Evolutionary conservation across 2,888 invertebrate genomes (phyloP), one percentile per base, ranked within the genome.

Genomic region (Lamellibrachia satsuma): DNA sequence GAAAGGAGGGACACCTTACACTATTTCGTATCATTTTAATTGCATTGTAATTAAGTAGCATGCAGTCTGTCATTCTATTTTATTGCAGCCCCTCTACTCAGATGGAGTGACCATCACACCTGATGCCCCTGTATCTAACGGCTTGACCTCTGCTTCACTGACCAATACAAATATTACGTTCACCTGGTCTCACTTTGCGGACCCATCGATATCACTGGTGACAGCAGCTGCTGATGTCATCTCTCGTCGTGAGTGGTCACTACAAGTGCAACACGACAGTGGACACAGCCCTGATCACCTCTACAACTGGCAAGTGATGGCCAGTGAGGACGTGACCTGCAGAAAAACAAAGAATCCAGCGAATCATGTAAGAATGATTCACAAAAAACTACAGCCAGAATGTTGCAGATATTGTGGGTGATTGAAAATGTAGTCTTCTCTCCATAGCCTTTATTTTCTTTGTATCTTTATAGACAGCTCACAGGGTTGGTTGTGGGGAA

Each of bases 41-140:
- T 7, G 9, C 55, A 55, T 75, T 22, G n/a, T 22, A 75, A 22
- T 2, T 22, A 22, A n/a, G 9, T 22, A 75, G 2, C 75, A 22
- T 75, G 75, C 22, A 75, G 2, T 75, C 22, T 4, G 0, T 22
- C 22, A 22, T 75, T 4, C 6, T 6, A 75, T 75, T 75, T 75
- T 22, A 22, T 75, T 91, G 91, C 91, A 91, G 91, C 91, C 91
- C n/a, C 75, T 52, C 8, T 75, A 92, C 55, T 90, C 52, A 2
- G 75, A 90, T 4, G 90, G 92, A 55, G n/a, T 92, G 92, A 92
- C 92, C 52, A 51, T 92, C n/a, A 90, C 52, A 27, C 57, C 92
- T n/a, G 92, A 90, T n/a, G 52, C 75, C 90, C 90, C 52, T 52
- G 11, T 57, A 52, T 51, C 51, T n/a, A 9, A 92, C 6, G 52